Evolutionary conservation across 2,797 vertebrate species (phyloP), one percentile per base, ranked within the genome.

Genomic region (Acipenser oxyrinchus): DNA sequence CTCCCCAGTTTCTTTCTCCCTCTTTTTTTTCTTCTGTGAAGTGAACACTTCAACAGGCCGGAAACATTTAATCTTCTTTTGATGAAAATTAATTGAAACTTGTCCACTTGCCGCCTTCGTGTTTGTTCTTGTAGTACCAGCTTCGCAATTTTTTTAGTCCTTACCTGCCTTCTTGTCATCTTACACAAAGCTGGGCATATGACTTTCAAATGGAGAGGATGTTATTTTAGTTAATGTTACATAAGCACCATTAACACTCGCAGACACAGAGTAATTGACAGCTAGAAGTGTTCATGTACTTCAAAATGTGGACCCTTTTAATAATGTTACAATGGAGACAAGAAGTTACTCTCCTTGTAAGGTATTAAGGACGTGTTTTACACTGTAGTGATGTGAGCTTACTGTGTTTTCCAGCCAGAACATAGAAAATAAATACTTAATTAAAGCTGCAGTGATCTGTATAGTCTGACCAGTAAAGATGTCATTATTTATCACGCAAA

Each of bases 51-150:
- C 95, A 95, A 91, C 84, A 72, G 89, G 93, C 96, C 95, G 96
- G 95, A 98, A 99, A 97, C 94, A 96, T 98, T 98, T 98, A 97
- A 98, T 98, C 88, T 90, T 91, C 85, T 94, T 97, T 96, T 92
- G 89, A 91, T 88, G 89, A 91, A 88, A 95, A 94, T 94, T 97
- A 97, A 98, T 97, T 97, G 93, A 97, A 98, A 96, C 92, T 94
- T 95, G 93, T 94, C 92, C 85, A 90, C 92, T 94, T 86, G 81
- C 91, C 88, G 89, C 88, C 90, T 93, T 94, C 93, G 91, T 91
- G 82, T 79, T 81, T 68, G 76, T 76, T 76, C 83, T 88, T 87
- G 79, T 72, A 82, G 82, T 85, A 84, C 81, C 75, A 75, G 77
- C 75, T 79, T 81, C 78, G 23, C 48, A 81, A 83, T 84, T 84